Evolutionary conservation across 1,140 invertebrate genomes (phyloP), one percentile per base, ranked within the genome.

Genomic region (Diuraphis noxia): DNA sequence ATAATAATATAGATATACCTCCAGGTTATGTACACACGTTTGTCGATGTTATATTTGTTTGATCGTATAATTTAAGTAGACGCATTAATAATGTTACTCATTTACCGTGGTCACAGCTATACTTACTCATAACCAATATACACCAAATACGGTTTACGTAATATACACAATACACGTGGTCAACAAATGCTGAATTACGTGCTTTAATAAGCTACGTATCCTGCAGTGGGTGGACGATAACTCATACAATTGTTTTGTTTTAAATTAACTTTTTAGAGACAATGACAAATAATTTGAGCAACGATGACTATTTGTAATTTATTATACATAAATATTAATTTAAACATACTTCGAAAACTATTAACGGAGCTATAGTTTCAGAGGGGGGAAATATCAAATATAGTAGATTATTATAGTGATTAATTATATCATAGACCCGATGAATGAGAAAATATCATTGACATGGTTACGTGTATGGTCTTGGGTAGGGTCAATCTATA

Each of bases 301-400:
- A 82, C 36, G 19, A 82, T 82, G 36, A 82, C 79, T 82, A 82
- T 30, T 82, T 41, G 79, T 82, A 82, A 85, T 85, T 85, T 34
- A 85, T 46, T 85, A 34, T 46, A 85, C 82, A 46, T 85, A 46
- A 85, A 85, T 85, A 85, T 85, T 46, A 85, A 85, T 85, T 8
- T n/a, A 85, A 46, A 85, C n/a, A 19, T 46, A 46, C 43, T 85
- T 49, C 19, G 30, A 85, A 85, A 85, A 85, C 41, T 85, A 85
- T 46, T 34, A 46, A 46, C 82, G 19, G 6, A 85, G 46, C 46
- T 85, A 30, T 82, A 30, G 38, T 82, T 41, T 82, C 41, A 43
- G 82, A 85, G 41, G 82, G 41, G 41, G 82, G n/a, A 46, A 85
- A 85, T 34, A 85, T 46, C 7, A 43, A 34, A 72, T 49, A 23